A percentile compares a stretch with the other conserved stretches of the same genome.
phyloP scores from a whole-genome alignment of 1,140 invertebrate species.

The Trichomalopsis sarcophagae region DNA sequence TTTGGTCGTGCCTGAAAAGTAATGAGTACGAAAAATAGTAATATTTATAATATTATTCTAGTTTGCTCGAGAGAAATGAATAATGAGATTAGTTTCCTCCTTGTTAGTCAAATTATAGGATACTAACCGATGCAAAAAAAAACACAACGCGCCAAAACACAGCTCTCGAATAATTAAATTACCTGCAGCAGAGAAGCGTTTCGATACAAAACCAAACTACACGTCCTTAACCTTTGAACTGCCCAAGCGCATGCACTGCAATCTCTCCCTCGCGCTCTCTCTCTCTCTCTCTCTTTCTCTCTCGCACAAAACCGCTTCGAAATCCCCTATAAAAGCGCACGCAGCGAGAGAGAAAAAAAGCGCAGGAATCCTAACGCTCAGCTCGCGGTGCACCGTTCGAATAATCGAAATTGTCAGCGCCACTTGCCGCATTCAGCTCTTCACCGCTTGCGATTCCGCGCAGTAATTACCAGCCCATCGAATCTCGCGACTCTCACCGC shows the following conservation, averaged over 20 bases:
- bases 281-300: background rate
- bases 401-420: slow-evolving; percentile 17
- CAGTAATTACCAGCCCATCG: slow-evolving; percentile 25
- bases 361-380: background rate
- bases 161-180: no score
- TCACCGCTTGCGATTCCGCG: background rate
- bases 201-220: background rate
- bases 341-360: background rate
- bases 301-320: background rate
- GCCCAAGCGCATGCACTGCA: background rate
- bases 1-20: no score
- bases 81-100: no score
- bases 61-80: no score
- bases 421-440: background rate
- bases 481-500: background rate
- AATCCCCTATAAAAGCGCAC: background rate
- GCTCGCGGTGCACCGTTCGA: background rate
- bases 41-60: no score
- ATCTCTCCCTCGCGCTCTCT: background rate
- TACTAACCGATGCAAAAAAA: no score
- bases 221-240: no score
- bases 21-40: no score
- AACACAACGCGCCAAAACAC: no score
- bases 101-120: no score
- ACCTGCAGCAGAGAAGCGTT: background rate